Conservation (phyloP, 2,113 vertebrate species). For the Gymnarchus niloticus region DNA sequence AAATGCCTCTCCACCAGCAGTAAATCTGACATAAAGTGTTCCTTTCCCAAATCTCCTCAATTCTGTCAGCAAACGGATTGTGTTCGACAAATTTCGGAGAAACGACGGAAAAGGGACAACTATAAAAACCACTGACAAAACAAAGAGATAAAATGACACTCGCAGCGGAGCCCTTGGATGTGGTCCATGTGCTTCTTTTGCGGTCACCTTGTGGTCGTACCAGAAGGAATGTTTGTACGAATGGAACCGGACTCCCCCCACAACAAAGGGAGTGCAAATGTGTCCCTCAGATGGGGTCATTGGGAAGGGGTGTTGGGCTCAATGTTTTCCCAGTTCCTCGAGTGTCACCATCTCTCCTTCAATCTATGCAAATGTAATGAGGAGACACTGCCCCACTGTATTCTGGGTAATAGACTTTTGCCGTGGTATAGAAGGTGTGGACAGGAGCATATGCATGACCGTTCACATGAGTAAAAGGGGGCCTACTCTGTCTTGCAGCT, state of each 20-base stretch:
- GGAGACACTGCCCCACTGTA: conserved; percentile 23
- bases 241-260: not conserved
- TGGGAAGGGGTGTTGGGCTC: not conserved
- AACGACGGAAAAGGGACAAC: not conserved
- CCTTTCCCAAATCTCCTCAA: not conserved
- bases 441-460: conserved; percentile 27
- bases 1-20: not conserved
- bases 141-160: not conserved
- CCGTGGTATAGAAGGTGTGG: conserved; percentile 34
- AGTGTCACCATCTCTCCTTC: not conserved
- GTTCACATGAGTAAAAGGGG: conserved; percentile 10
- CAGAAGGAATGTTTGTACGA: not conserved
- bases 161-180: not conserved
- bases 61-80: not conserved
- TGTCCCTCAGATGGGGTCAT: not conserved
- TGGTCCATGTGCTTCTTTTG: not conserved
- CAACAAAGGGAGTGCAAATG: not conserved
- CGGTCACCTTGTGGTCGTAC: not conserved
- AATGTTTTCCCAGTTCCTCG: not conserved
- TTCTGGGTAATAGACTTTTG: conserved; percentile 48
- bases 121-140: not conserved
- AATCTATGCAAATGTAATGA: not conserved
- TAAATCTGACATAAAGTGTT: not conserved
- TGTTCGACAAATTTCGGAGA: not conserved
- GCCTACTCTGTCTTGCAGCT: no score